Evolutionary conservation across 2,113 vertebrate genomes (phyloP).

Genomic region (Cariama cristata): DNA sequence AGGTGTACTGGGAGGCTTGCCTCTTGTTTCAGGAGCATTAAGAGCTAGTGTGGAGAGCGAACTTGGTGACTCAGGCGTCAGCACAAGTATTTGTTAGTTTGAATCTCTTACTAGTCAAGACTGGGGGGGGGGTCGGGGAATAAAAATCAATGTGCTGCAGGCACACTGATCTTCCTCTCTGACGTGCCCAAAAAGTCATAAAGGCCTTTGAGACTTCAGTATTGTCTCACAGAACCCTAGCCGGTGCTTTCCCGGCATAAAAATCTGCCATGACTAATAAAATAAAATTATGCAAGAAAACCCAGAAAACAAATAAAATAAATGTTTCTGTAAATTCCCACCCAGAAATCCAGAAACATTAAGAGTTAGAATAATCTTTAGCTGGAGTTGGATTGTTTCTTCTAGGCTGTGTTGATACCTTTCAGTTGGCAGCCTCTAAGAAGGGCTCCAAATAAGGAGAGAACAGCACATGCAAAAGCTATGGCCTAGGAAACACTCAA

Average conservation of each 20-base stretch:
- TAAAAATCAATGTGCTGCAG: not conserved
- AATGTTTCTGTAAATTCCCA: not conserved
- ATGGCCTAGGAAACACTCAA: not conserved
- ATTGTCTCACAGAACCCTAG: not conserved
- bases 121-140: too few species aligned
- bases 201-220: not conserved
- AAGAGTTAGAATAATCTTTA: not conserved
- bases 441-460: not conserved
- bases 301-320: not conserved
- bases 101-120: not conserved
- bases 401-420: not conserved
- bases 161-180: not conserved
- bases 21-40: not conserved
- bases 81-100: not conserved
- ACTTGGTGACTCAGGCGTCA: not conserved
- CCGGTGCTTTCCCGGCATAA: not conserved
- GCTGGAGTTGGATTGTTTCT: not conserved
- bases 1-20: not conserved
- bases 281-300: not conserved
- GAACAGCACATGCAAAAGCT: not conserved
- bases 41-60: not conserved
- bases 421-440: not conserved
- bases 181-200: not conserved
- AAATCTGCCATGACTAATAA: not conserved
- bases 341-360: not conserved